These are phyloP conservation scores for Sminthurides aquaticus DNA, from an alignment of 2,888 invertebrate genomes.

Conservation along the genomic window DNA sequence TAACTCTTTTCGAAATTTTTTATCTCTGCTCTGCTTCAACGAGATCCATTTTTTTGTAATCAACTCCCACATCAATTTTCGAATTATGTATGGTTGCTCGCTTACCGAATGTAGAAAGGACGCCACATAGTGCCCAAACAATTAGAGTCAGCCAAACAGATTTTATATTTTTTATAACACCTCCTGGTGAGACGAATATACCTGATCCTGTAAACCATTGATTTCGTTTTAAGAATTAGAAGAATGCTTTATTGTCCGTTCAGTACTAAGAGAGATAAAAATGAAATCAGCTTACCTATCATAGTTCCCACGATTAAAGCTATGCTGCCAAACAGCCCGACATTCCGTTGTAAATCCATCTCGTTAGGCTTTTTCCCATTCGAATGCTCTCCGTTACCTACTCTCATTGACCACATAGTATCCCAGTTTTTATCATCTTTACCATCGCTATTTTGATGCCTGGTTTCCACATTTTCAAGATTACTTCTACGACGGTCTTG, in stretches of 20 bases:
- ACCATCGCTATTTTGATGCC: neutral
- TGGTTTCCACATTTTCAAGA: neutral
- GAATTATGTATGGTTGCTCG: too few relatives aligned
- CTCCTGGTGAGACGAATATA: conserved; percentile 74
- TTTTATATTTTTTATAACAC: conserved; percentile 66
- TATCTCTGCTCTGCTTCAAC: too few relatives aligned
- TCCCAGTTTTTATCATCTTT: neutral
- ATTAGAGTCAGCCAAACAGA: conserved; percentile 70
- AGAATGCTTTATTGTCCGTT: too few relatives aligned
- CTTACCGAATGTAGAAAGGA: conserved; percentile 51
- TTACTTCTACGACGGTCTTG: neutral
- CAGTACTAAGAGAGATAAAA: too few relatives aligned
- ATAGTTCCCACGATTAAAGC: conserved; percentile 78
- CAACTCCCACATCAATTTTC: too few relatives aligned
- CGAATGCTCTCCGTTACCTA: neutral
- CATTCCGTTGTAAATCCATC: conserved; percentile 59
- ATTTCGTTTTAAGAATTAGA: too few relatives aligned
- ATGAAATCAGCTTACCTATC: conserved; percentile 65
- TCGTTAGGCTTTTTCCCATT: neutral
- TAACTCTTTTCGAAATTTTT: too few relatives aligned
- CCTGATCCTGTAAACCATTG: conserved; percentile 57
- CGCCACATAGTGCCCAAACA: conserved; percentile 69
- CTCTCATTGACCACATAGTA: neutral
- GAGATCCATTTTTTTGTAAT: too few relatives aligned
- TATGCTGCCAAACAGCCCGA: conserved; percentile 72